Conservation (phyloP, 2,888 invertebrate genomes). For the Cataglyphis cursor region DNA sequence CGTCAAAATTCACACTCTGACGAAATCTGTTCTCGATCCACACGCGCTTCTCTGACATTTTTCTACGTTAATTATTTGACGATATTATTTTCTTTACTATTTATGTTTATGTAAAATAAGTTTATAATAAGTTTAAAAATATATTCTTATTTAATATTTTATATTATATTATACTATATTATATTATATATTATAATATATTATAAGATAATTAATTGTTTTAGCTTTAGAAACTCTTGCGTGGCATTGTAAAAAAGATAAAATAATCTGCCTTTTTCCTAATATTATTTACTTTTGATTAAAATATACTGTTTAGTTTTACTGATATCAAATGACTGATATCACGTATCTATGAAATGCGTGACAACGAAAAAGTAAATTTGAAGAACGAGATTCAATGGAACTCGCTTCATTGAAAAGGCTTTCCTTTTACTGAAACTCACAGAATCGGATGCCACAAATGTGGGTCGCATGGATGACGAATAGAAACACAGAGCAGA, state of each 20-base stretch:
- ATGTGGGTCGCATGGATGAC: slow-evolving; percentile 11
- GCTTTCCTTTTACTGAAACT: slow-evolving; percentile 19
- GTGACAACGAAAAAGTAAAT: neutral
- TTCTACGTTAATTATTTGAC: neutral
- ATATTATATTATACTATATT: no score
- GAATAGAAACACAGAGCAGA: slow-evolving; percentile 29
- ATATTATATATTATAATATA: neutral
- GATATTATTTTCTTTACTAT: neutral
- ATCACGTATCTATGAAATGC: neutral
- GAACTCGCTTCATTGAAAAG: slow-evolving; percentile 25
- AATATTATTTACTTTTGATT: neutral
- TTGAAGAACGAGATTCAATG: slow-evolving; percentile 2
- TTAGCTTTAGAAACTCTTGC: neutral
- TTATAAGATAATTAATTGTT: neutral
- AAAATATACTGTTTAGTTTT: neutral
- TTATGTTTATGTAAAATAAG: neutral
- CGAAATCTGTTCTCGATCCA: neutral
- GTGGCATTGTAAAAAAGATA: neutral
- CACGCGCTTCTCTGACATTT: neutral
- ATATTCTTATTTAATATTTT: neutral
- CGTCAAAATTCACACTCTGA: neutral
- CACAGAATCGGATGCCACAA: slow-evolving; percentile 19
- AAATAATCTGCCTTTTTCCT: neutral
- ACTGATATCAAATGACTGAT: neutral
- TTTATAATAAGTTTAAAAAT: neutral